phyloP scores from a whole-genome alignment of 2,113 vertebrate genomes.

The Cyanocitta stelleri region DNA sequence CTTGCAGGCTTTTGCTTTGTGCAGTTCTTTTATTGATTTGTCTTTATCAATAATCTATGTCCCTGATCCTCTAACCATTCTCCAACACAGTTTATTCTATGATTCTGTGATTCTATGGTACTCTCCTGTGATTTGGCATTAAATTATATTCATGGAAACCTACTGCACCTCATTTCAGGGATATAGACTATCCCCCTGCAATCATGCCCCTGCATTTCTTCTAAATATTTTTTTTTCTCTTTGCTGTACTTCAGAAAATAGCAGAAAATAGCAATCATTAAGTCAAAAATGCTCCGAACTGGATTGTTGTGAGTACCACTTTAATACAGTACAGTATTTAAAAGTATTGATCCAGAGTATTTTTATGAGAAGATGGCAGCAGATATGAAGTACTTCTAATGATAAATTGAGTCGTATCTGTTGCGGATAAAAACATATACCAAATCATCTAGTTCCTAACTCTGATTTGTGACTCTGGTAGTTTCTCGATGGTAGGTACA shows the following conservation, averaged over 20 bases:
- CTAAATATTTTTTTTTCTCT: neutral
- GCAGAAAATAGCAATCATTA: neutral
- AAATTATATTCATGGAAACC: neutral
- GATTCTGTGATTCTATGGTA: neutral
- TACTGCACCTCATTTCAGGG: conserved; percentile 56
- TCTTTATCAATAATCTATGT: no score
- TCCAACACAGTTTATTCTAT: no score
- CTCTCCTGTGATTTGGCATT: conserved; percentile 33
- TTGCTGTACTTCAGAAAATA: neutral
- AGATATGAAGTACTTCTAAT: neutral
- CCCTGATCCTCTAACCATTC: no score
- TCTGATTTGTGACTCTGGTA: neutral
- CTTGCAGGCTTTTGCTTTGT: no score
- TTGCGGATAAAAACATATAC: neutral
- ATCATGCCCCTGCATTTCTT: neutral
- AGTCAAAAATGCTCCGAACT: neutral
- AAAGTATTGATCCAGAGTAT: neutral
- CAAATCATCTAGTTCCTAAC: neutral
- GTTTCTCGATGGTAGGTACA: neutral
- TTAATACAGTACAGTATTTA: neutral
- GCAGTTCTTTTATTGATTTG: no score
- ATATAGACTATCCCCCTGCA: neutral
- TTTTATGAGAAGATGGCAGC: neutral
- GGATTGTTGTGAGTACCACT: neutral
- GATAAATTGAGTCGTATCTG: neutral